phyloP scores from a whole-genome alignment of 1,140 invertebrate species.

The Leguminivora glycinivorella region DNA sequence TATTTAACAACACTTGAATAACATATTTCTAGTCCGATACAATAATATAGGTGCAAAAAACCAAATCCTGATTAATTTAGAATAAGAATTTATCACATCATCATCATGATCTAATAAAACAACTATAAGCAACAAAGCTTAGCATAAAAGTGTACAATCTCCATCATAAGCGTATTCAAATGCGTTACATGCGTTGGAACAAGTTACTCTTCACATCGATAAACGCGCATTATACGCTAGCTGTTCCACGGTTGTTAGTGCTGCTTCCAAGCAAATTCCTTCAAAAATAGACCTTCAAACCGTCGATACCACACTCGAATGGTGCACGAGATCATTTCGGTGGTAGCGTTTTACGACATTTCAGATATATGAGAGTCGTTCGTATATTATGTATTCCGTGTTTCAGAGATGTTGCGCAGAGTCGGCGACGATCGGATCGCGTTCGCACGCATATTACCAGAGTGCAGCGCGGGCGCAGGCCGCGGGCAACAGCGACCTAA shows the following conservation, averaged over 20 bases:
- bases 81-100: neutral
- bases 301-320: conserved; percentile 14
- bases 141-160: conserved; percentile 19
- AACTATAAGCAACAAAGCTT: neutral
- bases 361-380: conserved; percentile 19
- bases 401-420: conserved; percentile 18
- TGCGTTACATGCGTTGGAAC: conserved; percentile 28
- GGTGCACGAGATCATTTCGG: conserved; percentile 2
- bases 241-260: conserved; percentile 46
- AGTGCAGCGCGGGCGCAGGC: conserved; percentile 47
- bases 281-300: conserved; percentile 15
- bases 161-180: conserved; percentile 22
- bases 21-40: conserved; percentile 4
- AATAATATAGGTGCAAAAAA: conserved; percentile 9
- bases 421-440: conserved; percentile 61
- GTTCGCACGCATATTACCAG: conserved; percentile 76
- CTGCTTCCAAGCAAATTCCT: conserved; percentile 22
- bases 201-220: conserved; percentile 26
- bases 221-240: conserved; percentile 20
- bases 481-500: conserved; percentile 62
- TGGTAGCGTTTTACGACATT: conserved; percentile 26
- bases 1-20: too few relatives aligned
- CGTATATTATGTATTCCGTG: conserved; percentile 24
- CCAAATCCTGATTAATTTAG: neutral
- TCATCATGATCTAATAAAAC: conserved; percentile 13